Conservation (phyloP, 2,888 invertebrate species). For the Zhuqinia jingwanae region DNA sequence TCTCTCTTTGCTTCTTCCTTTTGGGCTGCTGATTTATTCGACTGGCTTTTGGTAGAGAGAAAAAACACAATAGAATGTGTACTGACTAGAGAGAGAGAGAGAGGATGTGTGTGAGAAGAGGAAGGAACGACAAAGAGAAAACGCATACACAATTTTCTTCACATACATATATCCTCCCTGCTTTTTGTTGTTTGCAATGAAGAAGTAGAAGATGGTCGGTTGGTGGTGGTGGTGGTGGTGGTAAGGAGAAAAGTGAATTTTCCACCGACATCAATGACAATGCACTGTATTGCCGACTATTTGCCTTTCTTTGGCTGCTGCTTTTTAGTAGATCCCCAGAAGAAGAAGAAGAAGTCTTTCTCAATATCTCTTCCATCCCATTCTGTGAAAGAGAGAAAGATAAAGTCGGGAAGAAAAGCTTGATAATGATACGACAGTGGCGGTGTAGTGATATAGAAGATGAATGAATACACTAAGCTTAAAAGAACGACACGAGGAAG, state of each 20-base stretch:
- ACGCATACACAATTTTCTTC: slow-evolving; percentile 34
- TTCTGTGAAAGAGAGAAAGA: slow-evolving; percentile 12
- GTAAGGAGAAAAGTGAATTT: slow-evolving; percentile 43
- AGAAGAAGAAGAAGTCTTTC: neutral
- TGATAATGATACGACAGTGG: slow-evolving; percentile 33
- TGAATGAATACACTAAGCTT: slow-evolving; percentile 34
- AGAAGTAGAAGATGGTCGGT: neutral
- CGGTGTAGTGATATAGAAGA: neutral
- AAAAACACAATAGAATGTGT: slow-evolving; percentile 16
- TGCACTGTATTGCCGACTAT: slow-evolving; percentile 16
- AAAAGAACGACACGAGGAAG: slow-evolving; percentile 15
- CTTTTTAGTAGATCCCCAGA: neutral
- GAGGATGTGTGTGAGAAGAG: no score
- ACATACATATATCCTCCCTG: neutral
- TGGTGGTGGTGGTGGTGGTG: neutral
- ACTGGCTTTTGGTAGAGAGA: slow-evolving; percentile 6
- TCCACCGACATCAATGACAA: neutral
- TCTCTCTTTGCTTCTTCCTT: neutral
- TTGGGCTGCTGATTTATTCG: slow-evolving; percentile 28
- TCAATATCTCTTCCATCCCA: slow-evolving; percentile 11
- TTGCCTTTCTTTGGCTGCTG: neutral
- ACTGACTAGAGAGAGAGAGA: neutral
- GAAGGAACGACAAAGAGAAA: neutral
- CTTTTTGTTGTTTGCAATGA: neutral
- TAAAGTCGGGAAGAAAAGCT: slow-evolving; percentile 30